Evolutionary conservation across 2,888 invertebrate species (phyloP).

Genomic region (Fragum sueziense): DNA sequence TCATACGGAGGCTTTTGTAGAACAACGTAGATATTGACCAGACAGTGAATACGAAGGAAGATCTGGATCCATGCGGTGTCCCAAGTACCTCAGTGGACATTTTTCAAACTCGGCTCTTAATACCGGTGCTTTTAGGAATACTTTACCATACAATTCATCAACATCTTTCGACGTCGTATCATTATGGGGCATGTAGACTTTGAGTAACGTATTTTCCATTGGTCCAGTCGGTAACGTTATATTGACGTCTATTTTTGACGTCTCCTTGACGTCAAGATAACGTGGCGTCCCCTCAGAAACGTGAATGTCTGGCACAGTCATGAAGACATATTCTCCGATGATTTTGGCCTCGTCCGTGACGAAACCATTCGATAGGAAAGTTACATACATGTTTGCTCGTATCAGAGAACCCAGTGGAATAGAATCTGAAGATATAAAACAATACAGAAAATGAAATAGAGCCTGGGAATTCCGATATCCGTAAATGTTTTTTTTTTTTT

Average conservation of each 20-base stretch:
- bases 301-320: constrained; percentile 5
- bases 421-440: constrained; percentile 19
- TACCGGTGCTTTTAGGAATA: too few species aligned
- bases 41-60: too few species aligned
- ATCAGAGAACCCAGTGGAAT: constrained; percentile 20
- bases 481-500: too few species aligned
- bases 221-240: constrained; percentile 21
- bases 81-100: too few species aligned
- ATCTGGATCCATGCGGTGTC: too few species aligned
- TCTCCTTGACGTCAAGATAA: constrained; percentile 25
- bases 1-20: too few species aligned
- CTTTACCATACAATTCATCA: constrained; percentile 22
- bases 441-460: too few species aligned
- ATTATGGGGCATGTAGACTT: constrained; percentile 29
- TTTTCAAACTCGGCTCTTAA: too few species aligned
- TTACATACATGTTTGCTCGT: constrained; percentile 9
- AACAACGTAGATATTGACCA: too few species aligned
- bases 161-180: background rate
- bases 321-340: constrained; percentile 22
- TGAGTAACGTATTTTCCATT: constrained; percentile 10
- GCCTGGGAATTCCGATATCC: too few species aligned
- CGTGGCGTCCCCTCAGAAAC: background rate
- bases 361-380: background rate
- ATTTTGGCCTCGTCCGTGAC: background rate
- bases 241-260: background rate